Evolutionary conservation across 2,888 invertebrate genomes (phyloP).

Genomic region (Zeuzera pyrina): DNA sequence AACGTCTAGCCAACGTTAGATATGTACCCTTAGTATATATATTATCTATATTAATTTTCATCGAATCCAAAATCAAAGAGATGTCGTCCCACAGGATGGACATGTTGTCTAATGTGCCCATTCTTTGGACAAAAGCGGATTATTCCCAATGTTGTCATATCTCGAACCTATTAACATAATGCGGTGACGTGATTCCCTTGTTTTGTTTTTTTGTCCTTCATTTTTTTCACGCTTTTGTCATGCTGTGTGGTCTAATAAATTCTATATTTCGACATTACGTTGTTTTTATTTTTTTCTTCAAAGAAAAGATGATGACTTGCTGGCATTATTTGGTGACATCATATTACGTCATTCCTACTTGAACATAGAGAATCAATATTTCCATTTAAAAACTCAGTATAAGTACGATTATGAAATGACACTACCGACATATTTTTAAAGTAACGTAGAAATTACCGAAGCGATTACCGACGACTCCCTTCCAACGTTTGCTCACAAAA

Average conservation of each 20-base stretch:
- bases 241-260: conserved; percentile 47
- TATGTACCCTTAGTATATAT: conserved; percentile 1
- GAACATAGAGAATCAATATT: conserved; percentile 25
- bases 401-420: too few relatives aligned
- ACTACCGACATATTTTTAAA: too few relatives aligned
- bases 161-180: conserved; percentile 61
- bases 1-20: too few relatives aligned
- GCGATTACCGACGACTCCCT: conserved; percentile 45
- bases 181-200: conserved; percentile 53
- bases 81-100: conserved; percentile 40
- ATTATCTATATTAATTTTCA: conserved; percentile 54
- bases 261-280: conserved; percentile 10
- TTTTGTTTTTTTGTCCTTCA: conserved; percentile 36
- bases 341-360: conserved; percentile 28
- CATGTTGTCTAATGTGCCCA: conserved; percentile 47
- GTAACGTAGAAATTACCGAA: conserved; percentile 49
- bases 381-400: too few relatives aligned
- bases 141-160: conserved; percentile 63
- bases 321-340: conserved; percentile 18
- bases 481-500: conserved; percentile 45
- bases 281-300: conserved; percentile 22
- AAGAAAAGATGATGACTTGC: conserved; percentile 23
- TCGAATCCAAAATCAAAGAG: conserved; percentile 65
- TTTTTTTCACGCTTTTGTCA: conserved; percentile 34
- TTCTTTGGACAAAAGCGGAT: conserved; percentile 65